Evolutionary conservation across 1,140 invertebrate genomes (phyloP).

Genomic region (Andrena cerasifolii): DNA sequence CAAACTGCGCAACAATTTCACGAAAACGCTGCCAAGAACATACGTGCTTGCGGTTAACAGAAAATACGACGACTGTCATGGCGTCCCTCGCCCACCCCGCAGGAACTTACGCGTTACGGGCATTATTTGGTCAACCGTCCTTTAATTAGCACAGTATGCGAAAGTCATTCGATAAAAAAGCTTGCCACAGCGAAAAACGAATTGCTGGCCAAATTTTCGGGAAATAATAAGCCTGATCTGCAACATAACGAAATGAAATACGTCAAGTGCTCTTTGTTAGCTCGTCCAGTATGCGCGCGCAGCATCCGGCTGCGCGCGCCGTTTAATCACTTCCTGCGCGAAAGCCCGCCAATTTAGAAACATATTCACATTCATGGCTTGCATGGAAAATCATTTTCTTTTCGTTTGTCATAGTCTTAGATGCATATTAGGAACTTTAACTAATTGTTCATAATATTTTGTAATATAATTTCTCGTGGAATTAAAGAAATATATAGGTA

Average conservation of each 20-base stretch:
- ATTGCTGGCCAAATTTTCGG: neutral
- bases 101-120: conserved; percentile 66
- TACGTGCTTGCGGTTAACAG: conserved; percentile 65
- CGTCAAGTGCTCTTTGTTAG: conserved; percentile 24
- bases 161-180: conserved; percentile 4
- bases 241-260: conserved; percentile 41
- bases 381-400: neutral
- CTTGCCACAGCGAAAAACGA: conserved; percentile 13
- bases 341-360: conserved; percentile 46
- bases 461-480: no score
- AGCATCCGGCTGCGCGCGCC: conserved; percentile 59
- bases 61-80: conserved; percentile 77
- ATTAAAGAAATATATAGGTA: no score
- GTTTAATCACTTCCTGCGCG: conserved; percentile 40
- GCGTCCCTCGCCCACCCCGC: conserved; percentile 70
- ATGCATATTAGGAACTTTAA: no score
- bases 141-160: neutral
- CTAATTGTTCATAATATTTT: no score
- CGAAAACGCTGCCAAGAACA: conserved; percentile 53
- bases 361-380: no score
- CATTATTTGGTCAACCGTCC: conserved; percentile 3
- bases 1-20: conserved; percentile 52
- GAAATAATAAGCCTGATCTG: conserved; percentile 2
- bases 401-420: no score
- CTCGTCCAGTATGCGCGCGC: conserved; percentile 61